Evolutionary conservation across 2,888 invertebrate genomes (phyloP).

Genomic region (Drosophila sordidula): DNA sequence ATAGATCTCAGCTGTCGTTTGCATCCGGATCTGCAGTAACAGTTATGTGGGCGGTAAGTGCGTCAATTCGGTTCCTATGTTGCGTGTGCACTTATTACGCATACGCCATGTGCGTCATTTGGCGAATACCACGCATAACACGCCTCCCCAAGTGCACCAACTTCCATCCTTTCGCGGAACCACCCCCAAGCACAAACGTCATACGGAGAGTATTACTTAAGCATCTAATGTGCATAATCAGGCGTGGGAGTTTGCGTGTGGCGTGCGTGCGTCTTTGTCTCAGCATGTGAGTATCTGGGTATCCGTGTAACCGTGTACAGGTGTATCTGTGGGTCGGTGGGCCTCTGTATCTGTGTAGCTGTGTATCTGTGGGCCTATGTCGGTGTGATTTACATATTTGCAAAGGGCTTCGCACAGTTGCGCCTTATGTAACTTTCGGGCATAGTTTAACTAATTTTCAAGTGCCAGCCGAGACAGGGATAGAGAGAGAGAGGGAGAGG

Average conservation of each 20-base stretch:
- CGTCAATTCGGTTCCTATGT: background rate
- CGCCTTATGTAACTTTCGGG: conserved; percentile 42
- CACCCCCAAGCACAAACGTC: conserved; percentile 6
- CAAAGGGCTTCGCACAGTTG: conserved; percentile 49
- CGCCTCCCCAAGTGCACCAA: conserved; percentile 2
- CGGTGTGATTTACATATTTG: conserved; percentile 44
- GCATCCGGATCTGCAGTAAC: background rate
- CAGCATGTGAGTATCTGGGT: too few species aligned
- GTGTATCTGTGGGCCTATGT: conserved; percentile 8
- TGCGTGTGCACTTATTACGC: conserved; percentile 42
- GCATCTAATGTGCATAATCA: conserved; percentile 3
- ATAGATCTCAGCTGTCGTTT: background rate
- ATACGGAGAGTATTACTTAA: background rate
- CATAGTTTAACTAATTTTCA: conserved; percentile 61
- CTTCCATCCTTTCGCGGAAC: conserved; percentile 25
- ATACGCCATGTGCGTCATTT: conserved; percentile 43
- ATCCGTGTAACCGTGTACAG: conserved; percentile 10
- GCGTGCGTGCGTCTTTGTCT: too few species aligned
- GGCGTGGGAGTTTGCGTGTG: background rate
- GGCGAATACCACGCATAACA: conserved; percentile 39
- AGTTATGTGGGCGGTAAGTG: background rate
- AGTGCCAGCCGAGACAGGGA: background rate
- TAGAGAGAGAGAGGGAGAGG: background rate
- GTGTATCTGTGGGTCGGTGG: conserved; percentile 12
- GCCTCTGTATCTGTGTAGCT: conserved; percentile 13